Evolutionary conservation across 2,113 vertebrate genomes (phyloP).

Genomic region (Anarrhichthys ocellatus): DNA sequence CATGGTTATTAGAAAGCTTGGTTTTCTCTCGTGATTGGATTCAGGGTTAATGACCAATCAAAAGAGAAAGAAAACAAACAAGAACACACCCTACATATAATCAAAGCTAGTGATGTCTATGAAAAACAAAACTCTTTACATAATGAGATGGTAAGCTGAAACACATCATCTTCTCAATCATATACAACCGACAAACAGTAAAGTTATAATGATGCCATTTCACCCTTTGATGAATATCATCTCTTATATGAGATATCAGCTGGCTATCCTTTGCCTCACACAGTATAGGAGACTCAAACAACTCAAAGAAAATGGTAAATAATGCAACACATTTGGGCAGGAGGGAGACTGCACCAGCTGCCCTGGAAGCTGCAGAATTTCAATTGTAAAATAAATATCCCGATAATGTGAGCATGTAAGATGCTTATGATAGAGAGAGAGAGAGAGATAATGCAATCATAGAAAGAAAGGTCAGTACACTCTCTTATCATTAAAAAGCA

Average conservation of each 20-base stretch:
- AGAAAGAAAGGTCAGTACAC: not conserved
- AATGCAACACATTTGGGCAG: conserved; percentile 17
- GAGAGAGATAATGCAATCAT: not conserved
- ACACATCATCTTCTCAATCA: conserved; percentile 49
- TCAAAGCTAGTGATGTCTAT: conserved; percentile 33
- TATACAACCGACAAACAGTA: conserved; percentile 10
- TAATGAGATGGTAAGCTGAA: conserved; percentile 44
- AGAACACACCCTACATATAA: conserved; percentile 37
- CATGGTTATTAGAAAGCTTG: conserved; percentile 37
- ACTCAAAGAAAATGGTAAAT: conserved; percentile 19
- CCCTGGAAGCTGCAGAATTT: not conserved
- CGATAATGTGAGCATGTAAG: not conserved
- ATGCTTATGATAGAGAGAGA: not conserved
- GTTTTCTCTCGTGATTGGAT: conserved; percentile 40
- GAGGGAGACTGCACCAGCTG: not conserved
- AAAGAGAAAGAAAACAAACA: conserved; percentile 48
- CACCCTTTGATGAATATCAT: conserved; percentile 2
- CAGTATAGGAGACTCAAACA: not conserved
- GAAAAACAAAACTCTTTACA: conserved; percentile 28
- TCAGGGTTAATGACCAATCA: conserved; percentile 68
- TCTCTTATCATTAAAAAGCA: not conserved
- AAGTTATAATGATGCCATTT: conserved; percentile 31
- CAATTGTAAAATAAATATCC: not conserved
- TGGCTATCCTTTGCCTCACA: not conserved
- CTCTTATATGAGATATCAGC: conserved; percentile 17